Conservation (phyloP, 2,888 invertebrate genomes). For the Dolichopus griseipennis region DNA sequence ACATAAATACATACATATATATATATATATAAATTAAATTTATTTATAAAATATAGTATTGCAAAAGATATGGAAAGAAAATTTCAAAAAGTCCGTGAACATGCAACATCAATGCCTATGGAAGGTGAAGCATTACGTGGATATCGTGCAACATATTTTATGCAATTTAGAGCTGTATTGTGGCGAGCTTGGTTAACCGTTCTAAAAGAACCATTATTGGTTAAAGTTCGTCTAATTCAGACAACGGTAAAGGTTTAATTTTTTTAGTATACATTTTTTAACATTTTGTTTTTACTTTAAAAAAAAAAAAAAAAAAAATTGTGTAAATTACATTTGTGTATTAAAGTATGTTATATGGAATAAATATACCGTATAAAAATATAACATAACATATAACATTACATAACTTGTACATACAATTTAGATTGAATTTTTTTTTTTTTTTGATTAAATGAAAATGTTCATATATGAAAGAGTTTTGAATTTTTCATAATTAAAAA, state of each 20-base stretch:
- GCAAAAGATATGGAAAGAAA: constrained; percentile 37
- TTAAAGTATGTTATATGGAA: too few relatives aligned
- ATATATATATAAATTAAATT: not conserved
- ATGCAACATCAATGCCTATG: constrained; percentile 21
- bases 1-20: too few relatives aligned
- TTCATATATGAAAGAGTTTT: too few relatives aligned
- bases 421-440: too few relatives aligned
- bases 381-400: too few relatives aligned
- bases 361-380: too few relatives aligned
- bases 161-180: constrained; percentile 79
- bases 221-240: constrained; percentile 80
- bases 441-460: too few relatives aligned
- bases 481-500: too few relatives aligned
- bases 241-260: constrained; percentile 61
- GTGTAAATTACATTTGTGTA: too few relatives aligned
- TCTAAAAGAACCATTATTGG: constrained; percentile 80
- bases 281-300: not conserved
- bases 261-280: not conserved
- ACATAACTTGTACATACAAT: too few relatives aligned
- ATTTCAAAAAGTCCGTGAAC: constrained; percentile 29
- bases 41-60: constrained; percentile 24
- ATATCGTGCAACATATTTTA: constrained; percentile 79
- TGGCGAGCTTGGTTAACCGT: constrained; percentile 87
- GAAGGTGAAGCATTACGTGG: constrained; percentile 22
- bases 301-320: too few relatives aligned